These are phyloP conservation scores for Acrossocheilus fasciatus DNA, from an alignment of 2,797 vertebrate species.

Conservation along the genomic window DNA sequence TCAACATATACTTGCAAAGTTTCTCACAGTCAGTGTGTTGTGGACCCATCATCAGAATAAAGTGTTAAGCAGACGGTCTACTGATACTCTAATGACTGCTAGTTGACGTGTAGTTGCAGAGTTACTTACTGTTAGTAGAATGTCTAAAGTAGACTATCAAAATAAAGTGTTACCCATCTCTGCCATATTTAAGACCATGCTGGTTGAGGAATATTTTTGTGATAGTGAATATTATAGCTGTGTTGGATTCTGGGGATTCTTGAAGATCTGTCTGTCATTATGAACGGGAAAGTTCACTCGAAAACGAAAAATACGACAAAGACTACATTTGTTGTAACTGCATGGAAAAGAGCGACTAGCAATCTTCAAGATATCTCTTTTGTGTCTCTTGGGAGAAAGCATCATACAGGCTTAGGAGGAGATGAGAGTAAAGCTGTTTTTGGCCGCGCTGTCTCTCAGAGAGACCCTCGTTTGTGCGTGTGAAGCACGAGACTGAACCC, in stretches of 20 bases:
- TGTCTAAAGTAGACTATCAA: too few species aligned
- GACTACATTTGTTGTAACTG: not conserved
- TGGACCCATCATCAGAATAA: too few species aligned
- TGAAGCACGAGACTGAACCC: not conserved
- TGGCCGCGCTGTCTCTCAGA: not conserved
- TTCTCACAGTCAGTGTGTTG: too few species aligned
- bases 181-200: not conserved
- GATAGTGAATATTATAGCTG: not conserved
- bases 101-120: too few species aligned
- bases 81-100: too few species aligned
- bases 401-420: too few species aligned
- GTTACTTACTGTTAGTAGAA: too few species aligned
- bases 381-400: not conserved
- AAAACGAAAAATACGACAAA: not conserved
- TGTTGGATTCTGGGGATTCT: not conserved
- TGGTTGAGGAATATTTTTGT: not conserved
- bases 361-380: not conserved
- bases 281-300: not conserved
- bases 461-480: not conserved
- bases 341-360: not conserved
- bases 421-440: not conserved
- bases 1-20: too few species aligned
- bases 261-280: not conserved
- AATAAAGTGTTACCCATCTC: not conserved
- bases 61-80: too few species aligned